Evolutionary conservation across 1,140 invertebrate genomes (phyloP), one percentile per base, ranked within the genome.

Genomic region (Aculops lycopersici): DNA sequence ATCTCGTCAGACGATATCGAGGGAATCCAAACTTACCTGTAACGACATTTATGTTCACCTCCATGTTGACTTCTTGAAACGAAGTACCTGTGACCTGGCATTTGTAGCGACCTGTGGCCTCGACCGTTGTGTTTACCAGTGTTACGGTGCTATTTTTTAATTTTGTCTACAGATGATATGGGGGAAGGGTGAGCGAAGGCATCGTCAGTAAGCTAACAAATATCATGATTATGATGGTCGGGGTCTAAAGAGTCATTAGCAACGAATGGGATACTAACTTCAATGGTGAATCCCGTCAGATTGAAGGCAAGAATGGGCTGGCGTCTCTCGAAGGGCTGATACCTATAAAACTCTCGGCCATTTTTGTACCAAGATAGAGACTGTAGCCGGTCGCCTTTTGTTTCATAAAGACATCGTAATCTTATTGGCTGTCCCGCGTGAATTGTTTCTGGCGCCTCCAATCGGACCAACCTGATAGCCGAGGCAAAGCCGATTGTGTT

Each of bases 301-400:
- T n/a, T n/a, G n/a, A n/a, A n/a, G n/a, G n/a, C n/a, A n/a, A n/a
- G n/a, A n/a, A n/a, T n/a, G n/a, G n/a, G n/a, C n/a, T n/a, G n/a
- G n/a, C 20, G 16, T 37, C 13, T 21, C 35, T 51, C 47, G 36
- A 38, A 37, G 15, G 50, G 50, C n/a, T 51, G 35, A 45, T 45
- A 51, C 35, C 50, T 42, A 40, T 48, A 52, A 36, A 52, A 52
- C 35, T 52, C 50, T 17, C 47, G 41, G 37, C 51, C 45, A 36
- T 52, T 42, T 38, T 50, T 51, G 41, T 52, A 52, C 45, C 49
- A 50, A 40, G 50, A 50, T 5, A 52, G 48, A 3, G 50, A 50
- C 35, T 50, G 49, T 2, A 50, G 39, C 20, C 39, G 8, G 24
- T 31, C 24, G 24, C 24, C n/a, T 31, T 31, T 8, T n/a, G 15